phyloP scores from a whole-genome alignment of 2,888 invertebrate genomes.

The Deilephila elpenor region DNA sequence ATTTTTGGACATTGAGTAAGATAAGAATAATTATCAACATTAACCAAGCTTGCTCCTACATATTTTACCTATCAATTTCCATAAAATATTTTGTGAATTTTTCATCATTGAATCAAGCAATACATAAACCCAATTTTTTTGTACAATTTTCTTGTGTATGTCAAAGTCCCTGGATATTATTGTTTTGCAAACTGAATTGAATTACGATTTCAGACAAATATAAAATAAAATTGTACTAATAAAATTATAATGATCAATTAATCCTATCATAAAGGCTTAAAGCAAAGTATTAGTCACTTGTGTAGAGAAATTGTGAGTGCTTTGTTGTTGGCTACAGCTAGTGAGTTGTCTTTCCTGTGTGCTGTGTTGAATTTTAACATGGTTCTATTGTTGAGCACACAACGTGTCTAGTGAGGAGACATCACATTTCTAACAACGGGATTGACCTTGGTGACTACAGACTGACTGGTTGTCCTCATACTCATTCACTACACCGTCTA shows the following conservation, averaged over 20 bases:
- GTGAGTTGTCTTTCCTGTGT: slow-evolving; percentile 19
- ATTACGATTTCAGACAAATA: neutral
- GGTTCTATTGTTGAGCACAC: slow-evolving; percentile 10
- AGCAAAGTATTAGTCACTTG: slow-evolving; percentile 19
- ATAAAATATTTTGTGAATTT: neutral
- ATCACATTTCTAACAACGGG: neutral
- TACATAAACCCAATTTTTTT: neutral
- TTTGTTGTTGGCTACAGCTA: slow-evolving; percentile 9
- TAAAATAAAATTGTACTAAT: neutral
- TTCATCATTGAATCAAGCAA: neutral
- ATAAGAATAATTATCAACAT: neutral
- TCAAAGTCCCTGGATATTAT: neutral
- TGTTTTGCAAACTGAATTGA: neutral
- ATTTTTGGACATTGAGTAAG: neutral
- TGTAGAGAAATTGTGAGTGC: slow-evolving; percentile 1
- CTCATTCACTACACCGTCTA: neutral
- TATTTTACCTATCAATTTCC: neutral
- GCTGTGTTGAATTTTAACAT: slow-evolving; percentile 22
- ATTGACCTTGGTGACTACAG: slow-evolving; percentile 2
- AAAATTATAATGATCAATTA: neutral
- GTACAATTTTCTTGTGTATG: neutral
- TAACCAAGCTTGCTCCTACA: neutral
- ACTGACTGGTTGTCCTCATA: neutral
- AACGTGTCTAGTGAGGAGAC: neutral
- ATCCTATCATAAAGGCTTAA: neutral